Percentiles rank a stretch among this genome's conserved stretches.
These are phyloP conservation scores for Hippoglossus hippoglossus DNA, from an alignment of 2,797 vertebrate species.

Conservation along the genomic window DNA sequence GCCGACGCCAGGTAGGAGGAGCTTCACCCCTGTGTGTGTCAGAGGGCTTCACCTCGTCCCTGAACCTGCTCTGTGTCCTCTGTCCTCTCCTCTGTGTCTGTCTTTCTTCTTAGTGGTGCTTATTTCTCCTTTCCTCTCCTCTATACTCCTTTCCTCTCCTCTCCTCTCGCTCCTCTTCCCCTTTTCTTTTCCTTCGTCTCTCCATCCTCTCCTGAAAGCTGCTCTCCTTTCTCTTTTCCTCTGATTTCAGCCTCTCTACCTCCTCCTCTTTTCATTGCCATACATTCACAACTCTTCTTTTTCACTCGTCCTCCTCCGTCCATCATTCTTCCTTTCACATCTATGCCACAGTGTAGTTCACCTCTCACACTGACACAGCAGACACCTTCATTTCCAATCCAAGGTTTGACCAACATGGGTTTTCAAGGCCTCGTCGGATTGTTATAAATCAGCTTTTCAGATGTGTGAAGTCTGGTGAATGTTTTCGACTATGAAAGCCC, in stretches of 20 bases:
- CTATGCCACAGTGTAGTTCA: background rate
- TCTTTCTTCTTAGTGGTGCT: slow-evolving; percentile 12
- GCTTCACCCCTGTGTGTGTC: slow-evolving; percentile 28
- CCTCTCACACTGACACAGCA: background rate
- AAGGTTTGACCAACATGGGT: slow-evolving; percentile 11
- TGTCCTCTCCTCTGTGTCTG: slow-evolving; percentile 17
- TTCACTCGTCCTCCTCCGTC: slow-evolving; percentile 8
- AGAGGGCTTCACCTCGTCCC: slow-evolving; percentile 28
- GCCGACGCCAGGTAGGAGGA: slow-evolving; percentile 96
- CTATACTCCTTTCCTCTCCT: slow-evolving; percentile 8
- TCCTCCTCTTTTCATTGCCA: background rate
- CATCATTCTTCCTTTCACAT: background rate
- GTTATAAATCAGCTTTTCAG: no score
- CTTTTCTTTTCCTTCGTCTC: slow-evolving; percentile 1
- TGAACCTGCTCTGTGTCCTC: slow-evolving; percentile 32
- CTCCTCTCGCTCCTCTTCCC: background rate
- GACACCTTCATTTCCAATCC: background rate
- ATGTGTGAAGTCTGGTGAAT: no score
- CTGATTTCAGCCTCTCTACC: background rate
- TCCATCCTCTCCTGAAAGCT: background rate
- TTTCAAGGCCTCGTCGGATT: no score
- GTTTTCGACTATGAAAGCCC: no score
- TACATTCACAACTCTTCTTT: background rate
- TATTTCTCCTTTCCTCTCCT: slow-evolving; percentile 5
- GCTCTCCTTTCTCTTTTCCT: background rate